Conservation (phyloP, 30 jellyfish, hydroid and myxozoan genomes). For the Pseudorhiza aurosa region DNA sequence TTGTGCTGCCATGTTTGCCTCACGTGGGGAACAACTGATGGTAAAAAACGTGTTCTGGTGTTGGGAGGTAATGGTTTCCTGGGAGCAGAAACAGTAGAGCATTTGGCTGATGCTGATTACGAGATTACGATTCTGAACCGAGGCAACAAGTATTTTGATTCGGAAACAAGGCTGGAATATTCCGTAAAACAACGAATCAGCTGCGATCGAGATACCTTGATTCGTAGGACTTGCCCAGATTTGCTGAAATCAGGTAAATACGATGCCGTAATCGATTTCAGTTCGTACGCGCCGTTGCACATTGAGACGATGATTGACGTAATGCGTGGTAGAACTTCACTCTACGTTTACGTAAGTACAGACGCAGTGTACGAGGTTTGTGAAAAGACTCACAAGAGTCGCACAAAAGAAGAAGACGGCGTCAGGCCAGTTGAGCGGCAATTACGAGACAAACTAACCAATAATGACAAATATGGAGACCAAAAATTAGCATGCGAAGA, state of each 20-base stretch:
- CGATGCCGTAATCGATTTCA: constrained; percentile 91
- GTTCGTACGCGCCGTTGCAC: constrained; percentile 79
- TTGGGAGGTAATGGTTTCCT: constrained; percentile 97
- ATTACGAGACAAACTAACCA: constrained; percentile 45
- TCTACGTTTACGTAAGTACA: constrained; percentile 78
- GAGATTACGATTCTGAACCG: constrained; percentile 70
- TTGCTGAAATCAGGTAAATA: constrained; percentile 57
- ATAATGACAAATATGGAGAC: constrained; percentile 77
- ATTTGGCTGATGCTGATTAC: constrained; percentile 30
- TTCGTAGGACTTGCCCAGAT: constrained; percentile 75
- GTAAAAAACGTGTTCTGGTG: constrained; percentile 56
- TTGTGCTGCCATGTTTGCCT: neutral
- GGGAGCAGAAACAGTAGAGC: constrained; percentile 82
- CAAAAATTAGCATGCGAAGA: constrained; percentile 90
- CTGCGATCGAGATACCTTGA: constrained; percentile 89
- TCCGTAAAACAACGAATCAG: constrained; percentile 27
- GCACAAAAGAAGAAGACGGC: constrained; percentile 78
- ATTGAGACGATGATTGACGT: constrained; percentile 85
- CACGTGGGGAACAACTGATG: neutral
- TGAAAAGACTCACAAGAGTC: constrained; percentile 60
- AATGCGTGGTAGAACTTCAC: constrained; percentile 66
- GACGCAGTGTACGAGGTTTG: constrained; percentile 94
- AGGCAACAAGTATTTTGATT: constrained; percentile 83
- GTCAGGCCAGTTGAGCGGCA: constrained; percentile 25
- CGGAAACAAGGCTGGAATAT: constrained; percentile 52